Evolutionary conservation across 2,797 vertebrate genomes (phyloP), one percentile per base, ranked within the genome.

Genomic region (Crenuchus spilurus): DNA sequence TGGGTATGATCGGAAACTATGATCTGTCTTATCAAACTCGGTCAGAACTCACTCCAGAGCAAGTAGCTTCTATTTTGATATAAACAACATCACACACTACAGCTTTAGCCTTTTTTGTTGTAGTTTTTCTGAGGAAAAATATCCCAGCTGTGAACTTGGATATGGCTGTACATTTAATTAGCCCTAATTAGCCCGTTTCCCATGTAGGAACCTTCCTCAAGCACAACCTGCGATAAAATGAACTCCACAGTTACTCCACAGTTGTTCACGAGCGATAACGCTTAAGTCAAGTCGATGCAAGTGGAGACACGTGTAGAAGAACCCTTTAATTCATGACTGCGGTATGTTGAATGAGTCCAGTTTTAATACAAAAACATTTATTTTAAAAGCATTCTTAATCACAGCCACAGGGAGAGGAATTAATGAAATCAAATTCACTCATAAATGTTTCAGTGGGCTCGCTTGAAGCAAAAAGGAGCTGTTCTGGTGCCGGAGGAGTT

Each of bases 361-460:
- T 20, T 51, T 31, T 62, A 54, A 68, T 37, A 30, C 2, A 49
- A 58, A 76, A 39, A 74, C 41, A 66, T 63, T 28, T n/a, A 35
- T 18, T 60, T 62, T 44, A 64, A 70, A 81, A 69, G 44, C 24
- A 62, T 61, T 48, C 48, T n/a, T 57, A 63, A 63, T 76, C 30
- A 54, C 14, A 42, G 16, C 14, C 1, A 2, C 4, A 41, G 16
- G 44, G 41, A 31, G 20, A 41, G 22, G 58, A 62, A 31, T 55
- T 30, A 51, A 60, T 80, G 69, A 22, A 37, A 37, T 22, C 8
- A 0, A 35, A 58, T 73, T 76, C 41, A 30, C 41, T 42, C 31
- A 64, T 69, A 28, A 33, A 75, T 48, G 20, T 49, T 78, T 51
- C 35, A 76, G 33, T 46, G 26, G n/a, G 30, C 37, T 33, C 48